Conservation (phyloP, 2,888 invertebrate species). For the Hoplodrina ambigua region DNA sequence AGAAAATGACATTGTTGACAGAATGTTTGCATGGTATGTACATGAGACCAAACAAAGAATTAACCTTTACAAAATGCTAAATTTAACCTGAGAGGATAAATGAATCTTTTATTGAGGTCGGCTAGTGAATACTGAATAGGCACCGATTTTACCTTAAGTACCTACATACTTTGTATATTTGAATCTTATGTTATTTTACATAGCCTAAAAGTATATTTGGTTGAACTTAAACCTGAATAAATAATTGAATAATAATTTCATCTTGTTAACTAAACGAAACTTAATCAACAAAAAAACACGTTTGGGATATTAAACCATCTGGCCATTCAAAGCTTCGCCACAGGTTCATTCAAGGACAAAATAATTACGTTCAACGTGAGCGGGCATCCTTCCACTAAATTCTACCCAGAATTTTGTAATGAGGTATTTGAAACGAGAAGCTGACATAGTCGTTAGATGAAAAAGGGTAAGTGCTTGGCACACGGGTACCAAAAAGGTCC, state of each 20-base stretch:
- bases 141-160: conserved; percentile 29
- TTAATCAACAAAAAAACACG: neutral
- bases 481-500: conserved; percentile 23
- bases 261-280: neutral
- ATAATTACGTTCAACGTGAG: conserved; percentile 2
- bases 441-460: conserved; percentile 7
- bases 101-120: conserved; percentile 32
- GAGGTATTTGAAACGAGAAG: conserved; percentile 9
- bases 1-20: conserved; percentile 11
- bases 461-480: conserved; percentile 20
- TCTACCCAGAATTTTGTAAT: conserved; percentile 5
- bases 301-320: neutral
- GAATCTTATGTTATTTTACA: conserved; percentile 9
- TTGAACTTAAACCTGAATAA: conserved; percentile 19
- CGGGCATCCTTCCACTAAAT: conserved; percentile 7
- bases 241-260: neutral
- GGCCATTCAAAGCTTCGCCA: neutral
- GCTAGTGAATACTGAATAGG: conserved; percentile 28
- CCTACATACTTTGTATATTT: neutral
- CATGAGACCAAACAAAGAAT: conserved; percentile 14
- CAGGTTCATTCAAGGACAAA: conserved; percentile 6
- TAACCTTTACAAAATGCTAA: conserved; percentile 28
- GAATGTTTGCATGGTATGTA: conserved; percentile 11
- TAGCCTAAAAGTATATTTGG: conserved; percentile 17
- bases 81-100: conserved; percentile 25